Evolutionary conservation across 2,113 vertebrate genomes (phyloP), one percentile per base, ranked within the genome.

Genomic region (Cynocephalus volans): DNA sequence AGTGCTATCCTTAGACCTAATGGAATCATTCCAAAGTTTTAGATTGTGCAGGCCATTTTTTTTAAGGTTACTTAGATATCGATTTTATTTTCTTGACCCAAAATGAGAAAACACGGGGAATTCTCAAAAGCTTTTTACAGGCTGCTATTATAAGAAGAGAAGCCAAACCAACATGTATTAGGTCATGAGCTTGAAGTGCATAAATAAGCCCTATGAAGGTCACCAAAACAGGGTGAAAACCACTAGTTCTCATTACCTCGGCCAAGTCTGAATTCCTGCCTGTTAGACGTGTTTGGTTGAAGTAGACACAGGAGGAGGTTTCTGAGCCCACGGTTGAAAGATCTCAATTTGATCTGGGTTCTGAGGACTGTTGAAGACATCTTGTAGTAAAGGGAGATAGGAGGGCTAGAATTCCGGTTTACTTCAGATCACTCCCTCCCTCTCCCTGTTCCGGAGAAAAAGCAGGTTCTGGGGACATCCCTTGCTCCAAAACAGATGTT

Each of bases 91-190:
- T 98, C 98, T 98, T 98, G 98, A 98, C 98, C 97, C 97, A 98
- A 98, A 98, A 98, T 98, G 98, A 98, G 98, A 98, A 99, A 99
- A 98, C 98, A 98, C 77, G 87, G 98, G 98, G 98, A 98, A 98
- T 98, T 98, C 98, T 98, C 98, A 97, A 98, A 98, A 98, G 98
- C 98, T 98, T 99, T 99, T 98, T 98, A 98, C 98, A 98, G 98
- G 98, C 98, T 98, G 98, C 98, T 98, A 97, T 97, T 97, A 98
- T 96, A 97, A 98, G 98, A 98, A 98, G 98, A 98, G 97, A 97
- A 98, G 98, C 98, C 98, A 99, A 98, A 99, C 98, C 98, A 98
- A 98, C 98, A 96, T 96, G 97, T 92, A 98, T 99, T 99, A 98
- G 98, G 97, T 98, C 98, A 98, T 98, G 98, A 9, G 98, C 96